Evolutionary conservation across 1,140 invertebrate species (phyloP).

Genomic region (Papilio helenus): DNA sequence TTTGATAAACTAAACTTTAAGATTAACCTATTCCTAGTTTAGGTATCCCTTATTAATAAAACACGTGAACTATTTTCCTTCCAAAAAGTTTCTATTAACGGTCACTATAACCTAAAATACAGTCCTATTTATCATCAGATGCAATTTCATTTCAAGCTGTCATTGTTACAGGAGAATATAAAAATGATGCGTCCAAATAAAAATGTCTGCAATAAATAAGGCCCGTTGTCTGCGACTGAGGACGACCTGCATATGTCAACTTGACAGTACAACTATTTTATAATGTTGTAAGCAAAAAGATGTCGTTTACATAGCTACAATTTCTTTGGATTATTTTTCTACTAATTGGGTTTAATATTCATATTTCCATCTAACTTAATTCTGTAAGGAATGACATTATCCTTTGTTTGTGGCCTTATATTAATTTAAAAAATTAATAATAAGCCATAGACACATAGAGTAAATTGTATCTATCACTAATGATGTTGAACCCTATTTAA

Average conservation of each 20-base stretch:
- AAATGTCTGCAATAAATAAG: conserved; percentile 38
- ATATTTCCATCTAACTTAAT: neutral
- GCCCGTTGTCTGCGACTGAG: conserved; percentile 34
- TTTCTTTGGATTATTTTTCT: neutral
- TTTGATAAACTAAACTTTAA: too few relatives aligned
- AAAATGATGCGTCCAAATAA: conserved; percentile 38
- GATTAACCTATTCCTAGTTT: too few relatives aligned
- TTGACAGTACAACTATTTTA: conserved; percentile 39
- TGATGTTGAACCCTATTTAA: too few relatives aligned
- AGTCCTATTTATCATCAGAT: conserved; percentile 12
- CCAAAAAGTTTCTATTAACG: neutral
- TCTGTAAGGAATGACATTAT: too few relatives aligned
- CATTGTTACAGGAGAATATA: conserved; percentile 34
- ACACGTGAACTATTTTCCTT: neutral
- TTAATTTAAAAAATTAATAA: too few relatives aligned
- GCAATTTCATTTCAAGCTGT: conserved; percentile 35
- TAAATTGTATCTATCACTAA: too few relatives aligned
- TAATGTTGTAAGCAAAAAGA: conserved; percentile 27
- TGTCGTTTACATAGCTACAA: neutral
- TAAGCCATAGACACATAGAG: too few relatives aligned
- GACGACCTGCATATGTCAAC: conserved; percentile 38
- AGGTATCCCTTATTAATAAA: neutral
- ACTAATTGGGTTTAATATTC: neutral
- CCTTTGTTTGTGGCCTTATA: too few relatives aligned
- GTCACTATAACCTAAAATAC: conserved; percentile 22